Evolutionary conservation across 2,797 vertebrate species (phyloP), one percentile per base, ranked within the genome.

Genomic region (Decapterus maruadsi): DNA sequence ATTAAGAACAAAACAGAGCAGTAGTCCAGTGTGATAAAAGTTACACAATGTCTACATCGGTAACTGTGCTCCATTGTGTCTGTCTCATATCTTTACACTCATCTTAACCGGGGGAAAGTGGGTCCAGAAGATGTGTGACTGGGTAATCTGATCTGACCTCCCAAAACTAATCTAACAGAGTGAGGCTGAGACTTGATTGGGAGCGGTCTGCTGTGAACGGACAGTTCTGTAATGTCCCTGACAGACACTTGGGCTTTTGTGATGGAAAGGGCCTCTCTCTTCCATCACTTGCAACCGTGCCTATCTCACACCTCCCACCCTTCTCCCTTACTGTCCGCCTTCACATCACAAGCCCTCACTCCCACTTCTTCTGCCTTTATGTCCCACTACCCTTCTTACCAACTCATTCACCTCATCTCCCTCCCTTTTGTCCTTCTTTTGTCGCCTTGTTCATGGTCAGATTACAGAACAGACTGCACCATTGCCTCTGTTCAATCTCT

Each of bases 171-270:
- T 85, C 78, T 68, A 76, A 46, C 71, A 36, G 68, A 72, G 72
- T 50, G 54, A 62, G 56, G 54, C 63, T 60, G 74, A 72, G 74
- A 46, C 62, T 56, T 85, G 65, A 82, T 68, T 65, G 68, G 72
- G 69, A 74, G 60, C 26, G 0, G 56, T 36, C 42, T 11, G 13
- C 70, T 74, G 85, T 85, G 87, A 89, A 84, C 76, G 6, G 71
- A 87, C 65, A 70, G 75, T 80, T 51, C 72, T 42, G 72, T 46
- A 55, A 62, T 76, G 69, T 87, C 78, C 31, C 79, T 82, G 67
- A 81, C 74, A 81, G 81, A 90, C 87, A 89, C 80, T 86, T 26
- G 54, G 68, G 82, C 88, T 88, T 91, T 90, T 93, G 90, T 91
- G 71, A 84, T 73, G 69, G 70, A 75, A 85, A 87, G 83, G 19